Percentiles rank a stretch among this genome's conserved stretches.
These are phyloP conservation scores for Poeciliopsis prolifica DNA, from an alignment of 2,113 vertebrate genomes.

Conservation along the genomic window DNA sequence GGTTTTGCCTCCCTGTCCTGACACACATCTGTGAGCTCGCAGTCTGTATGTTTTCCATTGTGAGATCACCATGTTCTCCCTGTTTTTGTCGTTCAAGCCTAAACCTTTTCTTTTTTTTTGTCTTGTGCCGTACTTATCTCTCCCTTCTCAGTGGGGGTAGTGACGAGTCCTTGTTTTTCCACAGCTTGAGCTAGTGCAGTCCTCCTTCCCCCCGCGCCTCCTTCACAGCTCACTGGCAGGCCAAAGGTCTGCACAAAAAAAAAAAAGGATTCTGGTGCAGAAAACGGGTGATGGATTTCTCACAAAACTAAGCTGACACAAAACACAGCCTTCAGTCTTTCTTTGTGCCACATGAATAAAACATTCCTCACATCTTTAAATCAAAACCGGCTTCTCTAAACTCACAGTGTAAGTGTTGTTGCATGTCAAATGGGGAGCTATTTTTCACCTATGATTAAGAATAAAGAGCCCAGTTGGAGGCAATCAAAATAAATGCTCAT, in stretches of 20 bases:
- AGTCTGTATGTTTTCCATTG: constrained; percentile 54
- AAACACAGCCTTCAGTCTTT: constrained; percentile 37
- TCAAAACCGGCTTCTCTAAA: neutral
- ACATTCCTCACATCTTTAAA: constrained; percentile 22
- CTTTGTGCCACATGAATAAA: constrained; percentile 30
- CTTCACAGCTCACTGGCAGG: constrained; percentile 32
- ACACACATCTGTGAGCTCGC: constrained; percentile 58
- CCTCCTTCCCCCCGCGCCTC: neutral
- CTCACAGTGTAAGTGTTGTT: neutral
- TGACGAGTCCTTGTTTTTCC: constrained; percentile 67
- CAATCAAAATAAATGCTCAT: neutral
- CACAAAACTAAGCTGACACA: constrained; percentile 22
- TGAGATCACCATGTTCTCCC: constrained; percentile 55
- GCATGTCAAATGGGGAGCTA: constrained; percentile 6
- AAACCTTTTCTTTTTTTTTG: constrained; percentile 53
- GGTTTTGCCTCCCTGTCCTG: constrained; percentile 39
- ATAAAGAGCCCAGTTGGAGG: neutral
- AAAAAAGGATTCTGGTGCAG: constrained; percentile 23
- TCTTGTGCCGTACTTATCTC: constrained; percentile 50
- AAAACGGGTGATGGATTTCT: constrained; percentile 9
- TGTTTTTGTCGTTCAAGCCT: constrained; percentile 8
- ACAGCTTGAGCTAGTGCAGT: constrained; percentile 48
- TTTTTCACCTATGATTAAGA: constrained; percentile 20
- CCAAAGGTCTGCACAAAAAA: constrained; percentile 52
- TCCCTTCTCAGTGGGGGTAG: constrained; percentile 5